Evolutionary conservation across 2,888 invertebrate species (phyloP).

Genomic region (Macaria notata): DNA sequence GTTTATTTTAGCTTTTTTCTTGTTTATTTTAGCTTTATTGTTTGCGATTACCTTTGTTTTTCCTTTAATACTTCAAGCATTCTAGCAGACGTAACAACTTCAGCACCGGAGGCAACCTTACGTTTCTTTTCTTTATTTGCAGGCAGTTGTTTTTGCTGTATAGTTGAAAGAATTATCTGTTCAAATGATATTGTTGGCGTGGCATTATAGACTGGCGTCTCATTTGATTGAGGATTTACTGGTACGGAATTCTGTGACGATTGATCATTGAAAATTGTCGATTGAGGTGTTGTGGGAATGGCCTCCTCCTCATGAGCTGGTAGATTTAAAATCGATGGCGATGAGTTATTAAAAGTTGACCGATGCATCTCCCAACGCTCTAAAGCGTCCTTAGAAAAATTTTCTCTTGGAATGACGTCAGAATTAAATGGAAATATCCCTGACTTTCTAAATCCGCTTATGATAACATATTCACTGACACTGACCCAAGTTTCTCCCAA

Average conservation of each 20-base stretch:
- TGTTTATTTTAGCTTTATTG: neutral
- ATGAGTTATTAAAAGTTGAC: conserved; percentile 13
- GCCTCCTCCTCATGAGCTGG: conserved; percentile 6
- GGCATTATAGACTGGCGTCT: conserved; percentile 12
- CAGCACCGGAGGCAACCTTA: conserved; percentile 1
- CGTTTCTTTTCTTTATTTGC: conserved; percentile 13
- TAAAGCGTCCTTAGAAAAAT: conserved; percentile 22
- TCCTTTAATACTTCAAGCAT: neutral
- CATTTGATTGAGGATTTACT: conserved; percentile 14
- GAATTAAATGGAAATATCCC: conserved; percentile 22
- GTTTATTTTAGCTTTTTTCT: neutral
- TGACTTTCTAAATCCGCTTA: conserved; percentile 20
- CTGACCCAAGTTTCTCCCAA: conserved; percentile 19
- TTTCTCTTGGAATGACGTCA: conserved; percentile 19
- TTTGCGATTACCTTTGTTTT: neutral
- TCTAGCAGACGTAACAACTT: conserved; percentile 1
- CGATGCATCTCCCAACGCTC: conserved; percentile 23
- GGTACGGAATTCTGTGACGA: conserved; percentile 3
- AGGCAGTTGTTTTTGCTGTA: conserved; percentile 14
- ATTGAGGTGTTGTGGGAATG: neutral
- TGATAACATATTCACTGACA: conserved; percentile 19
- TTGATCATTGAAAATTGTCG: conserved; percentile 2
- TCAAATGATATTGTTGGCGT: conserved; percentile 8
- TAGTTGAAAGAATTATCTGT: conserved; percentile 6
- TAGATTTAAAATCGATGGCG: conserved; percentile 11